Percentiles rank a stretch among this genome's conserved stretches.
These are phyloP conservation scores for Porites evermanni DNA, from an alignment of 92 coral and sea anemone species.

Conservation along the genomic window DNA sequence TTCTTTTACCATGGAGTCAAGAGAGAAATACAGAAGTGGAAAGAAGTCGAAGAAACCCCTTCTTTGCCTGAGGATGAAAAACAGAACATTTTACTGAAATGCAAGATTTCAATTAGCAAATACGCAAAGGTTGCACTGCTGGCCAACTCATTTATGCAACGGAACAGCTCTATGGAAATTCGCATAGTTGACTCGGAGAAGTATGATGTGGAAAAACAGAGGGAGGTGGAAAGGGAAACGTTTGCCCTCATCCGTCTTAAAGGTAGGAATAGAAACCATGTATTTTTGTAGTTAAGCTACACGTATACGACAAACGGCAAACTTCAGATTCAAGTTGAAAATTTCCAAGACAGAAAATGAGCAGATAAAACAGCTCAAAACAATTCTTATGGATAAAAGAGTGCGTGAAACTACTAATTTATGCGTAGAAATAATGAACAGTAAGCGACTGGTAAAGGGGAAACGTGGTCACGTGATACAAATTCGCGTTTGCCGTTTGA, in stretches of 20 bases:
- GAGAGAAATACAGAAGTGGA: slow-evolving; percentile 53
- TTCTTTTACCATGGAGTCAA: slow-evolving; percentile 53
- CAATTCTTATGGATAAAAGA: no score
- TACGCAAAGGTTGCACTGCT: slow-evolving; percentile 52
- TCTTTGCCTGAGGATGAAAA: slow-evolving; percentile 7
- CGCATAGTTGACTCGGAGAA: slow-evolving; percentile 38
- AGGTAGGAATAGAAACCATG: slow-evolving; percentile 6
- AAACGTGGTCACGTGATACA: no score
- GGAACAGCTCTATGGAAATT: slow-evolving; percentile 50
- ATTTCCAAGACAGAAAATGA: no score
- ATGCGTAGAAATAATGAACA: no score
- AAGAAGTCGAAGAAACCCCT: slow-evolving; percentile 15
- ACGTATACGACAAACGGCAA: no score
- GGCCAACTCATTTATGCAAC: slow-evolving; percentile 54
- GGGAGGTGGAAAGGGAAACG: slow-evolving; percentile 22
- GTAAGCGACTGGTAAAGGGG: no score
- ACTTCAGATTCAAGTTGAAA: no score
- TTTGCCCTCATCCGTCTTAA: slow-evolving; percentile 57
- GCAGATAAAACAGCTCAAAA: no score
- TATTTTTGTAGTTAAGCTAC: no score
- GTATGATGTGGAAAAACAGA: slow-evolving; percentile 4
- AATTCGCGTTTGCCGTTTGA: no score
- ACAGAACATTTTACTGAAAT: slow-evolving; percentile 21
- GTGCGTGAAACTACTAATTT: no score
- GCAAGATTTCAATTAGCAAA: slow-evolving; percentile 47